Evolutionary conservation across 2,113 vertebrate species (phyloP).

Genomic region (Odontesthes bonariensis): DNA sequence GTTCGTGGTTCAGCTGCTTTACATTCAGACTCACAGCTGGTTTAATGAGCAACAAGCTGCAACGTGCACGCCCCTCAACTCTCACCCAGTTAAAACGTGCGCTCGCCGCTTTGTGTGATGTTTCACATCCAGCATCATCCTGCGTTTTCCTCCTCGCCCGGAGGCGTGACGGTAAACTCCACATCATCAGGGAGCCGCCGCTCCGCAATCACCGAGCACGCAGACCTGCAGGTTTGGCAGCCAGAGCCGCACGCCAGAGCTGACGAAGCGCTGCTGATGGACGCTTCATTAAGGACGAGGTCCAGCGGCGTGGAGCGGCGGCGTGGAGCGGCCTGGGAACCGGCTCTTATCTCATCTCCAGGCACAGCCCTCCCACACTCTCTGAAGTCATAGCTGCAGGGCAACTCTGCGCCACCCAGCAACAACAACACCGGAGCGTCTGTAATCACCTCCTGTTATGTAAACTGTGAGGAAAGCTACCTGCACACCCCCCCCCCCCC

Average conservation of each 20-base stretch:
- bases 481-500: not conserved
- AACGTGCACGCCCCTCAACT: not conserved
- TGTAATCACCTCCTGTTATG: constrained; percentile 18
- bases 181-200: not conserved
- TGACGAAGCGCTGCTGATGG: constrained; percentile 37
- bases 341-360: constrained; percentile 23
- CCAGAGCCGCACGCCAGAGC: constrained; percentile 33
- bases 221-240: constrained; percentile 3
- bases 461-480: constrained; percentile 10
- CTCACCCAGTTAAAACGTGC: too few relatives aligned
- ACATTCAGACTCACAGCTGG: not conserved
- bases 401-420: constrained; percentile 1
- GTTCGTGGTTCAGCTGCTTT: too few relatives aligned
- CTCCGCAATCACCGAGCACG: constrained; percentile 34
- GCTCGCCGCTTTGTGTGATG: too few relatives aligned
- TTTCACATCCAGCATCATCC: not conserved
- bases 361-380: not conserved
- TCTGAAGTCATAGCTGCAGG: constrained; percentile 6
- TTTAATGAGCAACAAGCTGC: not conserved
- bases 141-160: constrained; percentile 18
- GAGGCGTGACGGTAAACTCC: constrained; percentile 14
- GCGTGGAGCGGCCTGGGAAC: constrained; percentile 3
- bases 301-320: constrained; percentile 30
- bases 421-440: not conserved
- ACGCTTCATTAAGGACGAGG: constrained; percentile 35